Evolutionary conservation across 2,797 vertebrate genomes (phyloP).

Genomic region (Sciurus vulgaris): DNA sequence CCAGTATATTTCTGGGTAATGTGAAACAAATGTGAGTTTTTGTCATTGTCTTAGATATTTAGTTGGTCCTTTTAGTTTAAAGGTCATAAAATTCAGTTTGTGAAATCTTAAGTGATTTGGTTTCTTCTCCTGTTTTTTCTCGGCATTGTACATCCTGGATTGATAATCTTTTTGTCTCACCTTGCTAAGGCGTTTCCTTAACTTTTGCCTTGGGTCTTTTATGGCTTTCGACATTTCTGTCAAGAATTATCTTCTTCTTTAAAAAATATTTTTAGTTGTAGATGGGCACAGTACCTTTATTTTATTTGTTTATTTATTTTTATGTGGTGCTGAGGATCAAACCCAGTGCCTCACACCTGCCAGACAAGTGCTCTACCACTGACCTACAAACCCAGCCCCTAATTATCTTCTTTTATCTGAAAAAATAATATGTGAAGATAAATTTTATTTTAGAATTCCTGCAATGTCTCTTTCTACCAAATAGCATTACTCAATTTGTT

Average conservation of each 20-base stretch:
- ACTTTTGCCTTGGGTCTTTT: not conserved
- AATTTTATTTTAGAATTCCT: conserved; percentile 16
- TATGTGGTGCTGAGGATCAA: no score
- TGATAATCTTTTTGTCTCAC: conserved; percentile 24
- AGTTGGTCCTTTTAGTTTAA: not conserved
- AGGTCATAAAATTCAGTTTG: not conserved
- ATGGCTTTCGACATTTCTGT: not conserved
- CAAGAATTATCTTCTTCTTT: not conserved
- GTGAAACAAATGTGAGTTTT: conserved; percentile 1
- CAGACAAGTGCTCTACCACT: no score
- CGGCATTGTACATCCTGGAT: not conserved
- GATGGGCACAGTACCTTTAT: no score
- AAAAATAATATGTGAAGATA: not conserved
- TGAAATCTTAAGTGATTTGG: conserved; percentile 29
- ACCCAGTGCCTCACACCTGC: no score
- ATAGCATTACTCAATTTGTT: conserved; percentile 1
- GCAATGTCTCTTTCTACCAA: conserved; percentile 1
- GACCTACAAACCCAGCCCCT: no score
- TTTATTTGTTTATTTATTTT: no score
- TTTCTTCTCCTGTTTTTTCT: not conserved
- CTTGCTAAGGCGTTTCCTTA: not conserved
- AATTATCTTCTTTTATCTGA: not conserved
- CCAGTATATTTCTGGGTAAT: conserved; percentile 18
- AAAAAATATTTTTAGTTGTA: no score
- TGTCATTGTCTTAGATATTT: not conserved